Percentiles rank a stretch among this genome's conserved stretches.
These are phyloP conservation scores for Xenopus petersii DNA, from an alignment of 2,797 vertebrate species.

Conservation along the genomic window DNA sequence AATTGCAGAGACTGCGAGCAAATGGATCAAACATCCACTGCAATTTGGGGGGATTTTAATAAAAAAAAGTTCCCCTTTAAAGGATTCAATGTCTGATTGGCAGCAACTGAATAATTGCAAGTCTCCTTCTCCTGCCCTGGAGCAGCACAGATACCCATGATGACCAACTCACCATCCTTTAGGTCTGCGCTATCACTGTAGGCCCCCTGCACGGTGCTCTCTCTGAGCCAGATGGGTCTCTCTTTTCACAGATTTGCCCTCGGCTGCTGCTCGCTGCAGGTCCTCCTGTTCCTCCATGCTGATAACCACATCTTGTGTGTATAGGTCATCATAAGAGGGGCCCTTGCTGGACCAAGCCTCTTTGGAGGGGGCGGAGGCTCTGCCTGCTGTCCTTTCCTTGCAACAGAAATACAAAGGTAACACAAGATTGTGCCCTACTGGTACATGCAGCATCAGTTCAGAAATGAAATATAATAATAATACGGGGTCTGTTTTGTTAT, in stretches of 20 bases:
- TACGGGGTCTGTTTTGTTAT: too few species aligned
- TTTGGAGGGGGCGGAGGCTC: slow-evolving; percentile 69
- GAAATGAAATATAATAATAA: too few species aligned
- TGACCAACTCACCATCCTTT: slow-evolving; percentile 75
- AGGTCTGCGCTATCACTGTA: slow-evolving; percentile 76
- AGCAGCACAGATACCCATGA: too few species aligned
- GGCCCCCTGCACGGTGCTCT: slow-evolving; percentile 92
- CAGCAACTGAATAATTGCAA: too few species aligned
- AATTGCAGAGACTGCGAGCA: too few species aligned
- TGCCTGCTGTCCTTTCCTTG: slow-evolving; percentile 74
- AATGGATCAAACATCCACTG: too few species aligned
- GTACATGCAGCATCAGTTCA: too few species aligned
- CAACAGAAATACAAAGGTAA: slow-evolving; percentile 56
- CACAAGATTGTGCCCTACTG: too few species aligned
- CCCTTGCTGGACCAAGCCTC: slow-evolving; percentile 86
- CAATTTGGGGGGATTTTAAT: too few species aligned
- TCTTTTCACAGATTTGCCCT: slow-evolving; percentile 81
- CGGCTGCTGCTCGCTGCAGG: slow-evolving; percentile 64
- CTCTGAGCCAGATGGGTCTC: slow-evolving; percentile 89
- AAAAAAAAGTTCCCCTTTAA: too few species aligned
- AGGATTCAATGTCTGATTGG: too few species aligned
- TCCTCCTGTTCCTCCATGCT: slow-evolving; percentile 91
- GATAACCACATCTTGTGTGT: slow-evolving; percentile 95
- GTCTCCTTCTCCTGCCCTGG: too few species aligned
- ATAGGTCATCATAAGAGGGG: slow-evolving; percentile 85